Evolutionary conservation across 2,888 invertebrate genomes (phyloP).

Genomic region (Lycia hirtaria): DNA sequence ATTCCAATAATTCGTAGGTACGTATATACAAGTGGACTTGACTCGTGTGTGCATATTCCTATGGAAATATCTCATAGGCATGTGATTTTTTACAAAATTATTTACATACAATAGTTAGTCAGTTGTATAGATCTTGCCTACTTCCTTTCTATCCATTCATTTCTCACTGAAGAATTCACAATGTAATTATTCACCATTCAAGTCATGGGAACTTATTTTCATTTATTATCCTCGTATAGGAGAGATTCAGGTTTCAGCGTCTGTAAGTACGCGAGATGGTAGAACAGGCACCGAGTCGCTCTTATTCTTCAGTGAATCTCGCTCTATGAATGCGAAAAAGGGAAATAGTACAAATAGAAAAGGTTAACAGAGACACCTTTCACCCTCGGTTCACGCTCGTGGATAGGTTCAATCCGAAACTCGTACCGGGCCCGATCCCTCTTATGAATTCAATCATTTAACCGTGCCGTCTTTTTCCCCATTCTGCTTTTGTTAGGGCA

Average conservation of each 20-base stretch:
- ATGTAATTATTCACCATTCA: slow-evolving; percentile 28
- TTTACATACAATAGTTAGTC: slow-evolving; percentile 7
- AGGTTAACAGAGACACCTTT: slow-evolving; percentile 38
- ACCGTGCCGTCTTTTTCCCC: slow-evolving; percentile 72
- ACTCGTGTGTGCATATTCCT: not conserved
- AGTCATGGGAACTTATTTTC: slow-evolving; percentile 28
- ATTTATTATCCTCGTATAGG: slow-evolving; percentile 27
- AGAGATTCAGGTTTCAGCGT: slow-evolving; percentile 36
- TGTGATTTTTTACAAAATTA: not conserved
- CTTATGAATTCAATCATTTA: slow-evolving; percentile 70
- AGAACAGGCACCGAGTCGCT: slow-evolving; percentile 22
- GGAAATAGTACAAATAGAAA: slow-evolving; percentile 41
- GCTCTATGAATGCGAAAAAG: slow-evolving; percentile 36
- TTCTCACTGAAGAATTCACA: slow-evolving; percentile 20
- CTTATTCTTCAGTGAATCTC: slow-evolving; percentile 22
- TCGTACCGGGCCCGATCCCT: slow-evolving; percentile 65
- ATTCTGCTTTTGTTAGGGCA: slow-evolving; percentile 68
- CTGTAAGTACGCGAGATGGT: slow-evolving; percentile 29
- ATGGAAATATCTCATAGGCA: slow-evolving; percentile 1
- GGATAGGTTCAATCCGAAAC: slow-evolving; percentile 30
- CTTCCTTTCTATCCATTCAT: slow-evolving; percentile 22
- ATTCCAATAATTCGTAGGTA: too few relatives aligned
- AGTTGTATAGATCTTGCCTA: slow-evolving; percentile 9
- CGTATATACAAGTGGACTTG: not conserved
- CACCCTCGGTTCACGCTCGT: slow-evolving; percentile 35